Evolutionary conservation across 1,140 invertebrate genomes (phyloP).

Genomic region (Triops cancriformis): DNA sequence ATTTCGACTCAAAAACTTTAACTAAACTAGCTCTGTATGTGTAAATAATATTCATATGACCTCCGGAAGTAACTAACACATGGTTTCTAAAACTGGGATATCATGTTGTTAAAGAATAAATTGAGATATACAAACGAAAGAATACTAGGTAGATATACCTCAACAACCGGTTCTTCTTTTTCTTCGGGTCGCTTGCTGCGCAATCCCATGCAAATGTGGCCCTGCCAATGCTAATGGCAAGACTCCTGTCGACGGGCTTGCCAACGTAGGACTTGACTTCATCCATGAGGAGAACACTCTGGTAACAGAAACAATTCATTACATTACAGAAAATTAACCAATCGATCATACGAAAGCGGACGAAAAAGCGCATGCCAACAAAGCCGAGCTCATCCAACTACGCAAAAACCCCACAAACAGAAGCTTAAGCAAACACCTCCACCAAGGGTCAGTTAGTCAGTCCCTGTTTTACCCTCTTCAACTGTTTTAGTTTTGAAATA

Average conservation of each 20-base stretch:
- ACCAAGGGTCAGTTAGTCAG: no score
- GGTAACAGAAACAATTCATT: not conserved
- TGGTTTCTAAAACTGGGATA: no score
- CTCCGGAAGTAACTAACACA: no score
- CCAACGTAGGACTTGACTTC: slow-evolving; percentile 40
- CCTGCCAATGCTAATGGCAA: slow-evolving; percentile 46
- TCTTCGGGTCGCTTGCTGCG: slow-evolving; percentile 29
- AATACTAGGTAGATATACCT: not conserved
- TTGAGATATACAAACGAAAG: not conserved
- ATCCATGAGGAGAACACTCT: slow-evolving; percentile 44
- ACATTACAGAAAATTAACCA: not conserved
- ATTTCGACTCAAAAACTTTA: no score
- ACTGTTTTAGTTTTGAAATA: no score
- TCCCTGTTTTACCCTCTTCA: no score
- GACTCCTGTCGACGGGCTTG: slow-evolving; percentile 41
- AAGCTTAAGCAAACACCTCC: no score
- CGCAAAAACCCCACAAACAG: no score
- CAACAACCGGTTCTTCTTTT: slow-evolving; percentile 34
- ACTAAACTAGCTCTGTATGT: no score
- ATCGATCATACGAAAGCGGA: not conserved
- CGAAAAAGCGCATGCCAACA: not conserved
- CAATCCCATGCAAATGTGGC: slow-evolving; percentile 47
- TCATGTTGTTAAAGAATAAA: no score
- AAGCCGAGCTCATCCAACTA: no score
- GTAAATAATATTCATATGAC: no score